phyloP scores from a whole-genome alignment of 2,113 vertebrate species.

The Craseonycteris thonglongyai region DNA sequence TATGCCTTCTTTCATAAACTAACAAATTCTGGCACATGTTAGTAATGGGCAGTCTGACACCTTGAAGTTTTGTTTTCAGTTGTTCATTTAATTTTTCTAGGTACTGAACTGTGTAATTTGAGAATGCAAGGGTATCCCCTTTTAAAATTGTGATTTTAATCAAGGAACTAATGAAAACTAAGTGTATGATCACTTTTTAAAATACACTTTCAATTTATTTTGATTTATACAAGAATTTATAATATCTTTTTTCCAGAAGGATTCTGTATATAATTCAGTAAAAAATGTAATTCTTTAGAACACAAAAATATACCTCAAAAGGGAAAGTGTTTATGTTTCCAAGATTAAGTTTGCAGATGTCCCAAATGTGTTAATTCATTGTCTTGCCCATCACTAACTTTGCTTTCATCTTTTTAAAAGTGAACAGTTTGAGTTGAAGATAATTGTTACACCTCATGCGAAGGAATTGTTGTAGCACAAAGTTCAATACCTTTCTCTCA shows the following conservation, averaged over 20 bases:
- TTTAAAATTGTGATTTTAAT: background rate
- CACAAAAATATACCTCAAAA: background rate
- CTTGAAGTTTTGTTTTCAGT: background rate
- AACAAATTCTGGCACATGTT: slow-evolving; percentile 51
- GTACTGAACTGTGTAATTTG: background rate
- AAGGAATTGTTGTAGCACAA: background rate
- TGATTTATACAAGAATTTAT: background rate
- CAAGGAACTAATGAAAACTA: background rate
- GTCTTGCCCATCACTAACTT: slow-evolving; percentile 79
- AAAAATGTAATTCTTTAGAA: background rate
- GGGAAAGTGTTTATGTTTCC: background rate
- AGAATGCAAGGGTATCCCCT: background rate
- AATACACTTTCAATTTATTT: background rate
- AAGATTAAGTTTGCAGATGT: background rate
- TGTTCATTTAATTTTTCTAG: background rate
- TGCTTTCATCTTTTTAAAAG: slow-evolving; percentile 50
- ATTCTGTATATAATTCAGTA: background rate
- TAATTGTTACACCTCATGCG: background rate
- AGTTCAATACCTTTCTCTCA: background rate
- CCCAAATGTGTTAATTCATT: background rate
- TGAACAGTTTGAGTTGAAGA: slow-evolving; percentile 10
- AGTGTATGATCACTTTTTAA: background rate
- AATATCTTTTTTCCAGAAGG: background rate
- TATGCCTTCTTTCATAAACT: slow-evolving; percentile 63
- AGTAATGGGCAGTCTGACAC: slow-evolving; percentile 75